Base-by-base conservation (phyloP, 2,113 vertebrate genomes). In the Upupa epops region DNA sequence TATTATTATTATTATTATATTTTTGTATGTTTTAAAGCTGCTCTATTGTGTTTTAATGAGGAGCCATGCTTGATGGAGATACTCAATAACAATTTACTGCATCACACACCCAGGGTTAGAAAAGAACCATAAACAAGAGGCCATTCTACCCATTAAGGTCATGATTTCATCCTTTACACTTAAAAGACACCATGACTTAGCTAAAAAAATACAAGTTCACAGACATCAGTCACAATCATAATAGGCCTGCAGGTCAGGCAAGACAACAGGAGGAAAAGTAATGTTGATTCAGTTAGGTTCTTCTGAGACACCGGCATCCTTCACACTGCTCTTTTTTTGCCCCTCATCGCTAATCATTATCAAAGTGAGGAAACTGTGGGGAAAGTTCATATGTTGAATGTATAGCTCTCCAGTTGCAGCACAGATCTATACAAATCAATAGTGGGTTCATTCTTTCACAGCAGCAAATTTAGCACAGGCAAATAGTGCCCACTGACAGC, bases 151-250 rank as follows among this genome's bases (percentile, higher is more conserved):
- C 91, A 34, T 64, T 86, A 86, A 92, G 70, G 83, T 72, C 88
- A 91, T 82, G 66, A 48, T 84, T 95, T 88, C 94, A 92, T 96
- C 81, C 85, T 83, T 97, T 89, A 89, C 69, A 69, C 83, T 92
- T 79, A 91, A 71, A 72, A 94, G 60, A 71, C 37, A 92, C 79
- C 70, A 84, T 90, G 93, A 96, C 89, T 91, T 93, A 51, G 86
- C 68, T 89, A 73, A 95, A 73, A 95, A 82, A 89, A 61, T 46
- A 81, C 31, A 6, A 76, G 83, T 54, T 86, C 83, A 70, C 60
- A 59, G 45, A 12, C 70, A 96, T 92, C 92, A 84, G 19, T 93
- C 88, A 88, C 59, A 60, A 17, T 66, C 6, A 56, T 52, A 93
- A 89, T 34, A 70, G 37, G 60, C 66, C 49, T 58, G 46, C 74